Conservation (phyloP, 2,113 vertebrate species). For the Neoarius graeffei region DNA sequence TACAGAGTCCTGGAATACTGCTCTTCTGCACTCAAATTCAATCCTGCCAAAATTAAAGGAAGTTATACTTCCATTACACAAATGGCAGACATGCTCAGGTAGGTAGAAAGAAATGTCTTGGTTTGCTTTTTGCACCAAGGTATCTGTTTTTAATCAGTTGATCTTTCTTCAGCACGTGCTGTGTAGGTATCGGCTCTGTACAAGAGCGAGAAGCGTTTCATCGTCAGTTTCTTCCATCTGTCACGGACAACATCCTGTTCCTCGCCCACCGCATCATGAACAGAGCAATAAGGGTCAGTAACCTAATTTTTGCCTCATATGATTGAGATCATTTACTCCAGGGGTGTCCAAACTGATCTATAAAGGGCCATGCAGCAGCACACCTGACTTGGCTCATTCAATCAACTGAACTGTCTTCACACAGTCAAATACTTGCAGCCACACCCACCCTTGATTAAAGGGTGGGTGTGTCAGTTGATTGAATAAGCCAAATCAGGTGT, state of each 20-base stretch:
- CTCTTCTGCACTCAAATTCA: slow-evolving; percentile 47
- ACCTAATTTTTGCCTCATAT: not conserved
- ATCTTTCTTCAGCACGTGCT: slow-evolving; percentile 73
- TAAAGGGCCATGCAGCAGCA: too few relatives aligned
- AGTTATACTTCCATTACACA: slow-evolving; percentile 38
- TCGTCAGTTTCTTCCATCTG: slow-evolving; percentile 77
- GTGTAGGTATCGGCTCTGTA: slow-evolving; percentile 79
- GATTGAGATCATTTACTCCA: not conserved
- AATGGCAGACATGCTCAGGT: slow-evolving; percentile 57
- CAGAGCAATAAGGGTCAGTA: slow-evolving; percentile 45
- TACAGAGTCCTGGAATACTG: slow-evolving; percentile 50
- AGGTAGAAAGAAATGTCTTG: not conserved
- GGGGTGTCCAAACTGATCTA: too few relatives aligned
- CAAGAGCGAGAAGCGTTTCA: slow-evolving; percentile 77
- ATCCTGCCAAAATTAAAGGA: slow-evolving; percentile 38
- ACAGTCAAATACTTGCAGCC: too few relatives aligned
- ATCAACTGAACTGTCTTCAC: too few relatives aligned
- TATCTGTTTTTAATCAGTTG: not conserved
- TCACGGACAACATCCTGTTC: slow-evolving; percentile 73
- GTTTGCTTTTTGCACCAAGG: not conserved
- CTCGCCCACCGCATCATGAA: slow-evolving; percentile 73
- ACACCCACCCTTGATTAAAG: too few relatives aligned
- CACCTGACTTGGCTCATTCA: too few relatives aligned
- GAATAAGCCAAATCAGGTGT: too few relatives aligned
- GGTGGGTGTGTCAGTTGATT: too few relatives aligned